Percentiles rank a stretch among this genome's conserved stretches.
Conservation (phyloP, 2,888 invertebrate genomes). For the Timema podura region DNA sequence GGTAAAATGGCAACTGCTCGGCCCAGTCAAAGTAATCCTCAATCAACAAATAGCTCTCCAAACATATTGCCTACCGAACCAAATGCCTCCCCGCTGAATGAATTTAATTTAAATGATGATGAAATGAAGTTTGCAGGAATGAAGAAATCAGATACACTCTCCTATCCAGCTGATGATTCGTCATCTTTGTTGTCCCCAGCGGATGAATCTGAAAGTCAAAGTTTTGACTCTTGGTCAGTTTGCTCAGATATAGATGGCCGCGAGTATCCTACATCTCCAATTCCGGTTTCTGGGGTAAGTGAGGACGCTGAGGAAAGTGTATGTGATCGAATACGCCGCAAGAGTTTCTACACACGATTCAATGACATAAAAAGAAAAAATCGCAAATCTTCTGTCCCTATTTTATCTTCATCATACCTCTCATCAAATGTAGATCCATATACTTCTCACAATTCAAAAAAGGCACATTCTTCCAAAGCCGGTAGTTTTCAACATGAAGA, state of each 20-base stretch:
- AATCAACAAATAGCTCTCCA: no score
- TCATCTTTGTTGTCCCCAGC: slow-evolving; percentile 52
- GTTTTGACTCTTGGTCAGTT: slow-evolving; percentile 63
- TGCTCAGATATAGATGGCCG: slow-evolving; percentile 52
- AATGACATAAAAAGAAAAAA: slow-evolving; percentile 69
- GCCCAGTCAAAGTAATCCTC: no score
- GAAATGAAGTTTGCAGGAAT: slow-evolving; percentile 13
- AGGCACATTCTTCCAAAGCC: no score
- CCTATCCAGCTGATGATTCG: slow-evolving; percentile 43
- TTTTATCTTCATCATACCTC: slow-evolving; percentile 14
- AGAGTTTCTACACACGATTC: slow-evolving; percentile 85
- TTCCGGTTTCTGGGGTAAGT: slow-evolving; percentile 15
- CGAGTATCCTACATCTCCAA: slow-evolving; percentile 18
- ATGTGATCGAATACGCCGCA: slow-evolving; percentile 78
- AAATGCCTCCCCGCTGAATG: not conserved
- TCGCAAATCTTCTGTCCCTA: slow-evolving; percentile 20
- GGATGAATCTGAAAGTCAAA: slow-evolving; percentile 52
- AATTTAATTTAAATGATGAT: slow-evolving; percentile 24
- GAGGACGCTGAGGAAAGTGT: slow-evolving; percentile 61
- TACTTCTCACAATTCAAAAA: no score
- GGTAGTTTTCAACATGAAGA: no score
- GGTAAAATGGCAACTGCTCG: no score
- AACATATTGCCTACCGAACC: not conserved
- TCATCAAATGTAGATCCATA: not conserved
- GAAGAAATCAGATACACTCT: not conserved